A percentile compares a stretch with the other conserved stretches of the same genome.
These are phyloP conservation scores for Chrysolina haemoptera DNA, from an alignment of 2,888 invertebrate genomes.

Conservation along the genomic window DNA sequence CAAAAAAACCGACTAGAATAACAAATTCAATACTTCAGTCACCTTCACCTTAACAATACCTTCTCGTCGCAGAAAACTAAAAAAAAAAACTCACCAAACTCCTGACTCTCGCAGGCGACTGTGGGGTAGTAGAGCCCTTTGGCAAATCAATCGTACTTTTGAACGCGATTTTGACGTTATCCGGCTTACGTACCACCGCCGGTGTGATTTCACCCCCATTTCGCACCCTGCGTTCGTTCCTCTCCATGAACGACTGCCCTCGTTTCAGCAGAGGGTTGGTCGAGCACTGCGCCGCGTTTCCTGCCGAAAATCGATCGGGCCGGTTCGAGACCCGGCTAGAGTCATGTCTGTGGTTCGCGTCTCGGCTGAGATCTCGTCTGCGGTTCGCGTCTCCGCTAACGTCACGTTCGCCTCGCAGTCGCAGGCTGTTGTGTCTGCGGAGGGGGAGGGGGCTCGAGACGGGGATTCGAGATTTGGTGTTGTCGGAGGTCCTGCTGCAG, in stretches of 20 bases:
- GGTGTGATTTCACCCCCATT: slow-evolving; percentile 57
- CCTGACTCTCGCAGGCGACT: slow-evolving; percentile 68
- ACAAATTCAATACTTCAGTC: slow-evolving; percentile 1
- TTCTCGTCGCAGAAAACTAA: slow-evolving; percentile 43
- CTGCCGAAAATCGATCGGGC: slow-evolving; percentile 24
- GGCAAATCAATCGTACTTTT: slow-evolving; percentile 35
- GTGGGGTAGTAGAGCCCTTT: slow-evolving; percentile 49
- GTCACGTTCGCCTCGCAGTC: slow-evolving; percentile 51
- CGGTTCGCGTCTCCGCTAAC: slow-evolving; percentile 56
- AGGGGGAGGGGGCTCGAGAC: slow-evolving; percentile 54
- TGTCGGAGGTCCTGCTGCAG: slow-evolving; percentile 47
- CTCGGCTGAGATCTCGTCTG: slow-evolving; percentile 31
- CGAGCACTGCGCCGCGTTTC: slow-evolving; percentile 46
- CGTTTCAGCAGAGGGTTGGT: slow-evolving; percentile 56
- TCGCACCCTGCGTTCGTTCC: slow-evolving; percentile 67
- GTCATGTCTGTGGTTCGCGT: slow-evolving; percentile 45
- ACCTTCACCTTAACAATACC: background rate
- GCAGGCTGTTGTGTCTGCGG: slow-evolving; percentile 58
- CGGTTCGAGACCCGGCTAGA: slow-evolving; percentile 26
- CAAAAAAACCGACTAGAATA: slow-evolving; percentile 1
- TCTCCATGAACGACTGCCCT: slow-evolving; percentile 65
- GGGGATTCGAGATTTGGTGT: slow-evolving; percentile 53
- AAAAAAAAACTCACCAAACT: slow-evolving; percentile 72
- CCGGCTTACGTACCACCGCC: slow-evolving; percentile 73
- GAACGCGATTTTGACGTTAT: slow-evolving; percentile 64